Conservation (phyloP, 2,888 invertebrate genomes). For the Protonemura montana region DNA sequence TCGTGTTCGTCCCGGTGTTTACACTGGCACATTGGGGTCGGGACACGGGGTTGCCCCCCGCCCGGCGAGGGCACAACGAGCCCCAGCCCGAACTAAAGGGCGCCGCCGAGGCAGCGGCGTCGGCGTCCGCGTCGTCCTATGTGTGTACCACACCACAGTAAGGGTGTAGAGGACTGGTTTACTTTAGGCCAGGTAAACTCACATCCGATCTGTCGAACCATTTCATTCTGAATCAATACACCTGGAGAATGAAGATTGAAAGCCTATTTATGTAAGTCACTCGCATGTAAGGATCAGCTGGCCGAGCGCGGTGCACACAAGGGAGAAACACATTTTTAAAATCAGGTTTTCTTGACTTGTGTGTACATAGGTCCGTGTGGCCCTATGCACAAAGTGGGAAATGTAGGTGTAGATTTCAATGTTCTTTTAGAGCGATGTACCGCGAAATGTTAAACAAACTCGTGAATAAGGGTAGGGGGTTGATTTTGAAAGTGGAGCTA, state of each 20-base stretch:
- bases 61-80: too few species aligned
- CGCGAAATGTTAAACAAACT: conserved; percentile 35
- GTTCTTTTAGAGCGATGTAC: background rate
- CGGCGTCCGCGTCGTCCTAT: too few species aligned
- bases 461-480: background rate
- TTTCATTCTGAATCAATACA: conserved; percentile 31
- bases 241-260: conserved; percentile 28
- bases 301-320: background rate
- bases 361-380: background rate
- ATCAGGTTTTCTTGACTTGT: background rate
- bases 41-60: background rate
- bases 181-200: background rate
- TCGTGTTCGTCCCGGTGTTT: background rate
- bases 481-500: conserved; percentile 40
- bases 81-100: too few species aligned
- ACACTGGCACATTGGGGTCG: background rate
- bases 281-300: conserved; percentile 16
- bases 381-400: conserved; percentile 23
- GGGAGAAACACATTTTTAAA: conserved; percentile 32
- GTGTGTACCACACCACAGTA: too few species aligned
- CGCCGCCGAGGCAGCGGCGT: too few species aligned
- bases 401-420: conserved; percentile 38
- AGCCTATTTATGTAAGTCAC: background rate
- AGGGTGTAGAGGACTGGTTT: background rate
- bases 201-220: conserved; percentile 24